Base-by-base conservation (phyloP, 2,113 vertebrate genomes). In the Delphinapterus leucas region DNA sequence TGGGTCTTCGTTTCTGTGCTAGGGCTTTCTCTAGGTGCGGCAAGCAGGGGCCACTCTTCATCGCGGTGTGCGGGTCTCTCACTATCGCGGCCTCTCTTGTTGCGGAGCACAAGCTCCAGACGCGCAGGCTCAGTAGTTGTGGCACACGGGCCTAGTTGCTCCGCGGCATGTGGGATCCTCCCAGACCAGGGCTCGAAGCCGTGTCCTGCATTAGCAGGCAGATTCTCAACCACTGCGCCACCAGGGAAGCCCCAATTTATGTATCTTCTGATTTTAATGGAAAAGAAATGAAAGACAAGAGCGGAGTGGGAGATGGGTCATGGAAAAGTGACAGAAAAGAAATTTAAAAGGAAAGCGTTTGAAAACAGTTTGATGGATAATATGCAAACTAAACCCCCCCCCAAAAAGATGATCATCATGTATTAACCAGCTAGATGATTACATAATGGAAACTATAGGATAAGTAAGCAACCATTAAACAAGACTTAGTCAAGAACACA, bases 251-350 rank as follows among this genome's bases (percentile, higher is more conserved):
- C 44, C 11, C 63, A 76, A 61, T 92, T 53, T 88, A 60, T 41
- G 14, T 71, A 47, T 80, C n/a, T 92, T 87, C 60, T 20, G 80
- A 67, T 88, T 86, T 77, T 90, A 95, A 92, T 44, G 41, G 21
- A 95, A 82, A 96, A 76, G 3, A 76, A 95, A 93, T 84, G 18
- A 87, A 95, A 90, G 63, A 86, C 3, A 38, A 89, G 49, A 92
- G 5, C 11, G 85, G 80, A 96, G 81, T 60, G 14, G 8, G 28
- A 74, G 25, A 58, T 26, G 5, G 68, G 5, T 28, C 88, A 6
- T 70, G 47, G 44, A 20, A 81, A 90, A 68, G 0, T 31, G 58
- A 36, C n/a, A 80, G 63, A 86, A 95, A 92, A 26, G 14, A 90
- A 95, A 60, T 2, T 14, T 87, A 25, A 85, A 73, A 76, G 20